Conservation (phyloP, 1,140 invertebrate genomes). For the honey bee (Apis mellifera) region DNA sequence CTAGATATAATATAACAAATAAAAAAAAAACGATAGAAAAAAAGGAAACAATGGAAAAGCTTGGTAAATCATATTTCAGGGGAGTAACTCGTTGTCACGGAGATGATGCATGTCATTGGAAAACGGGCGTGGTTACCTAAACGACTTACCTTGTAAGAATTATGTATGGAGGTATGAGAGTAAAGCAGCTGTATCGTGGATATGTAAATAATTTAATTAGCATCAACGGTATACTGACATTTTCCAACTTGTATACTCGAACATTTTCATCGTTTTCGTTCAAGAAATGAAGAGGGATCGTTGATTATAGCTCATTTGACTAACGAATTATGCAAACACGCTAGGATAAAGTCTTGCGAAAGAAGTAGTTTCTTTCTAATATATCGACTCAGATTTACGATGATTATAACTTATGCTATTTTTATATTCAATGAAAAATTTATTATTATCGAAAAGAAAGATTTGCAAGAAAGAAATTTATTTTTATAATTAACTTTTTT, state of each 20-base stretch:
- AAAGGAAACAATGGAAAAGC: not conserved
- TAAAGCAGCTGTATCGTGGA: slow-evolving; percentile 34
- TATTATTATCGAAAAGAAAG: too few relatives aligned
- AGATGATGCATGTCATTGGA: slow-evolving; percentile 26
- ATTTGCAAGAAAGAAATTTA: too few relatives aligned
- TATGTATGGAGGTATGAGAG: slow-evolving; percentile 55
- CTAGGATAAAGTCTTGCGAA: not conserved
- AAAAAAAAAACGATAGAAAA: not conserved
- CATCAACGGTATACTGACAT: not conserved
- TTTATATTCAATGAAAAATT: too few relatives aligned
- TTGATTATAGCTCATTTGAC: slow-evolving; percentile 9
- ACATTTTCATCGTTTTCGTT: not conserved
- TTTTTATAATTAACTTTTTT: too few relatives aligned
- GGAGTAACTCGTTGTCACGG: not conserved
- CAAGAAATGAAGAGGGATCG: not conserved
- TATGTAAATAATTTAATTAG: slow-evolving; percentile 49
- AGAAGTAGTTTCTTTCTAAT: not conserved
- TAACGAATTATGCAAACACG: not conserved
- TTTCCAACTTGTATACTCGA: not conserved
- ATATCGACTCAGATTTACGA: not conserved
- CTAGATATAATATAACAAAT: rapidly evolving
- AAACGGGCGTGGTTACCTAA: slow-evolving; percentile 24
- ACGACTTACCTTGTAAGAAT: slow-evolving; percentile 50
- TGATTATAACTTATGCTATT: too few relatives aligned
- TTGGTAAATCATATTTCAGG: not conserved